phyloP scores from a whole-genome alignment of 2,797 vertebrate species.

The Percopsis omiscomaycus region DNA sequence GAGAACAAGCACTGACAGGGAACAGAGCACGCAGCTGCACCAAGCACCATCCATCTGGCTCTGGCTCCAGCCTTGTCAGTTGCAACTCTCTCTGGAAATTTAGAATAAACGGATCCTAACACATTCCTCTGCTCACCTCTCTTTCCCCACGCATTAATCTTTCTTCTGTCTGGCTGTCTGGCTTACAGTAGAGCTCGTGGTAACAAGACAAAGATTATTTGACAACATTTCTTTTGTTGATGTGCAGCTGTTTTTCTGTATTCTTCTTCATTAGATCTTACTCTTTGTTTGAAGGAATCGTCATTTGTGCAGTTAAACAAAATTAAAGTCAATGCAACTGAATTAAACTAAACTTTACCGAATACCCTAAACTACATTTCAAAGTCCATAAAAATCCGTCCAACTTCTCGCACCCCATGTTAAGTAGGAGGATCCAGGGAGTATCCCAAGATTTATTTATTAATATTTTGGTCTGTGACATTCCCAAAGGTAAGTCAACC shows the following conservation, averaged over 20 bases:
- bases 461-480: not conserved
- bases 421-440: not conserved
- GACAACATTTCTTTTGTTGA: too few relatives aligned
- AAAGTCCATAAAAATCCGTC: not conserved
- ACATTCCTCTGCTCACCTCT: not conserved
- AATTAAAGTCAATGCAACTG: too few relatives aligned
- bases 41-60: slow-evolving; percentile 66
- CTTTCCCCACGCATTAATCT: slow-evolving; percentile 18
- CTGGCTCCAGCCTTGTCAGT: slow-evolving; percentile 33
- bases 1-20: slow-evolving; percentile 41
- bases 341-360: too few relatives aligned
- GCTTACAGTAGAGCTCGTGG: not conserved
- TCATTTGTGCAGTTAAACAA: too few relatives aligned
- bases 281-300: too few relatives aligned
- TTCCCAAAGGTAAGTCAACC: not conserved
- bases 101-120: not conserved
- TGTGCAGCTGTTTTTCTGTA: too few relatives aligned
- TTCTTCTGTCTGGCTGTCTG: slow-evolving; percentile 6
- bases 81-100: slow-evolving; percentile 8
- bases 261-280: too few relatives aligned
- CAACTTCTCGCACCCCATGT: not conserved
- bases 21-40: slow-evolving; percentile 15
- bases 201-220: not conserved
- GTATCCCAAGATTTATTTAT: not conserved
- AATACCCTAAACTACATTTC: too few relatives aligned